Conservation (phyloP, 1,140 invertebrate genomes). For the Drosophila lacteicornis region DNA sequence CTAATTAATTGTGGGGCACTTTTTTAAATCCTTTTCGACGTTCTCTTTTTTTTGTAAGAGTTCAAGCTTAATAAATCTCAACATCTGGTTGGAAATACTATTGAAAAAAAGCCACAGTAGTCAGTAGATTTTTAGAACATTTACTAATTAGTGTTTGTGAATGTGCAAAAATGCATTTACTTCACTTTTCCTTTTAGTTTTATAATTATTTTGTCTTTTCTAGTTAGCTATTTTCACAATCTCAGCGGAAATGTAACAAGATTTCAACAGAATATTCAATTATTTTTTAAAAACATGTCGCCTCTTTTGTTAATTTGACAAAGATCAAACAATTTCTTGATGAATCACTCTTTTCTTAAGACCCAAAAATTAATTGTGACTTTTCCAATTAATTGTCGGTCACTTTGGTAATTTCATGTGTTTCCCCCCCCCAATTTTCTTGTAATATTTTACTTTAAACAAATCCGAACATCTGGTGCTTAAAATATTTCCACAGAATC, state of each 20-base stretch:
- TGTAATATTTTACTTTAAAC: constrained; percentile 29
- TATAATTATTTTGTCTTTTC: background rate
- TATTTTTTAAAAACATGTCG: background rate
- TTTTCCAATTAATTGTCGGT: constrained; percentile 10
- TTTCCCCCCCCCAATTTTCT: background rate
- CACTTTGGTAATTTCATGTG: background rate
- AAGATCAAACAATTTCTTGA: background rate
- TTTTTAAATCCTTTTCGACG: background rate
- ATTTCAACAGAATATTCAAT: background rate
- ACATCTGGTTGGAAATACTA: background rate
- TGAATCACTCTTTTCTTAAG: background rate
- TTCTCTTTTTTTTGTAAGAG: background rate
- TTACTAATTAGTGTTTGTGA: background rate
- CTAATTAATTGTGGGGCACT: constrained; percentile 8
- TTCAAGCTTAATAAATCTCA: background rate
- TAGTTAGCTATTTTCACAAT: background rate
- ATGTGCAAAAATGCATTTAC: background rate
- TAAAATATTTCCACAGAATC: constrained; percentile 35
- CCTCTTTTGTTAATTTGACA: background rate
- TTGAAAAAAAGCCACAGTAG: background rate
- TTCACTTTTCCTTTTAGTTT: background rate
- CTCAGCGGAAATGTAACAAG: background rate
- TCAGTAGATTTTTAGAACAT: background rate
- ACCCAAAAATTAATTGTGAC: background rate
- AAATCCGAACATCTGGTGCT: constrained; percentile 15